These are phyloP conservation scores for Clanis bilineata DNA, from an alignment of 2,888 invertebrate genomes.

Conservation along the genomic window DNA sequence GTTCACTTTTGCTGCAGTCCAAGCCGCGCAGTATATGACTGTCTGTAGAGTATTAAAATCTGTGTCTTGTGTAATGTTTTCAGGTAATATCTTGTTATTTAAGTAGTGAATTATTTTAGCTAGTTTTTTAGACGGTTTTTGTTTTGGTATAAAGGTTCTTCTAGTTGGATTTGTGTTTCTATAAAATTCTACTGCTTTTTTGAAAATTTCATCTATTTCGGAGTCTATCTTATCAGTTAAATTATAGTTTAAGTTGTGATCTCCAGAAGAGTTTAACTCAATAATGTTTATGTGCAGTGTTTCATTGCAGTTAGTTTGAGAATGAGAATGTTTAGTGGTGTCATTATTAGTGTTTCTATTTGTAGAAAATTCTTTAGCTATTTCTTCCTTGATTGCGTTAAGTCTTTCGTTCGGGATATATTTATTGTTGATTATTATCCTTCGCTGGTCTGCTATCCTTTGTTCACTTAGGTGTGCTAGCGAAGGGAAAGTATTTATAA, in stretches of 20 bases:
- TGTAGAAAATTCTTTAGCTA: not conserved
- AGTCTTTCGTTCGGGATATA: not conserved
- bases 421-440: not conserved
- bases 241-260: too few species aligned
- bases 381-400: not conserved
- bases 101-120: not conserved
- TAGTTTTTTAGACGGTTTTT: not conserved
- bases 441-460: not conserved
- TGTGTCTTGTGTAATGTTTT: not conserved
- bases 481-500: not conserved
- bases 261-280: too few species aligned
- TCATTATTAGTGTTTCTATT: not conserved
- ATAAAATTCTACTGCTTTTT: too few species aligned
- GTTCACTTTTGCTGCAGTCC: not conserved
- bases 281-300: too few species aligned
- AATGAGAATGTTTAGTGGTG: not conserved
- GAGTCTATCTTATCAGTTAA: too few species aligned
- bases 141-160: not conserved
- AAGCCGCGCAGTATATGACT: not conserved
- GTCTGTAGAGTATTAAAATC: not conserved
- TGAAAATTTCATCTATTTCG: too few species aligned
- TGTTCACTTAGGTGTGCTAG: not conserved
- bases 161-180: not conserved
- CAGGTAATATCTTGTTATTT: not conserved
- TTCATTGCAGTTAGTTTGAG: too few species aligned